Conservation (phyloP, 2,113 vertebrate genomes). For the Octodon degus region DNA sequence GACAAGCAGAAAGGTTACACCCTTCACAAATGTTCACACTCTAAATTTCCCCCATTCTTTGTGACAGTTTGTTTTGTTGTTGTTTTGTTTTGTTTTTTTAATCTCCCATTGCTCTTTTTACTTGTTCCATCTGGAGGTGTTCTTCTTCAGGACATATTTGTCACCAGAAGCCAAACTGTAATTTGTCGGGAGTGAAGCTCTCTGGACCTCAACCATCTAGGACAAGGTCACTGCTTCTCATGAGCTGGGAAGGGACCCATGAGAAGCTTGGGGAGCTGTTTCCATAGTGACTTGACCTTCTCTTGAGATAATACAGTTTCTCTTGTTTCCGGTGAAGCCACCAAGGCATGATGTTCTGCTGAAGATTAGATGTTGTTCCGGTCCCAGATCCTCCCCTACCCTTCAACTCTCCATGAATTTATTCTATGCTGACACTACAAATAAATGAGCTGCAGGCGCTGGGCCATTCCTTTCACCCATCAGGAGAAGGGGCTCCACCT, state of each 20-base stretch:
- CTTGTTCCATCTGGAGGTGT: neutral
- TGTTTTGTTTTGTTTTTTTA: no score
- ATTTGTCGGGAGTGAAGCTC: neutral
- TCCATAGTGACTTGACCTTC: neutral
- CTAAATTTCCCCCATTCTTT: neutral
- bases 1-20: neutral
- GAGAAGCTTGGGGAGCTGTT: neutral
- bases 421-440: no score
- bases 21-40: neutral
- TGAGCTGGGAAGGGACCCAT: neutral
- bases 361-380: neutral
- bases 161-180: neutral
- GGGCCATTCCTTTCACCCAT: no score
- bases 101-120: neutral
- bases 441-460: no score
- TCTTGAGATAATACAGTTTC: neutral
- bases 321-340: neutral
- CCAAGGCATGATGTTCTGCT: neutral
- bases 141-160: neutral
- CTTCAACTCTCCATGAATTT: no score
- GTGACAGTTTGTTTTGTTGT: neutral
- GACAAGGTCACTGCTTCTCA: neutral
- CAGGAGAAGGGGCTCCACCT: no score
- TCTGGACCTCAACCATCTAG: neutral
- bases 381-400: no score